These are phyloP conservation scores for Lasiommata megera DNA, from an alignment of 2,888 invertebrate genomes.

Conservation along the genomic window DNA sequence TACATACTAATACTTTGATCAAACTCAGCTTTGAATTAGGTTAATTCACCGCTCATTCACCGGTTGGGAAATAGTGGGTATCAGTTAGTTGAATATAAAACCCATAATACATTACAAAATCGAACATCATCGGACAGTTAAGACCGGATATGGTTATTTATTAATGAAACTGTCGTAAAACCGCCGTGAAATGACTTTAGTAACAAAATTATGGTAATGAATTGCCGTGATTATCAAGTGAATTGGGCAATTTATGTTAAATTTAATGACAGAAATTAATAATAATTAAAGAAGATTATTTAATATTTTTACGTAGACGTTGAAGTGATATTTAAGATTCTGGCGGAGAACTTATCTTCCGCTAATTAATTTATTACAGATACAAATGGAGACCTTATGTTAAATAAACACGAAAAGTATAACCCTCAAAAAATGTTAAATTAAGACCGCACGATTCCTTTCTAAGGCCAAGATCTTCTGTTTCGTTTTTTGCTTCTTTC, in stretches of 20 bases:
- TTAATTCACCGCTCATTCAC: neutral
- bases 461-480: too few relatives aligned
- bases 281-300: neutral
- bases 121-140: constrained; percentile 17
- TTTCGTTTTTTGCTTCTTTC: too few relatives aligned
- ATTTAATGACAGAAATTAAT: constrained; percentile 5
- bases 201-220: constrained; percentile 25
- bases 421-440: too few relatives aligned
- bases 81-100: constrained; percentile 17
- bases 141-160: constrained; percentile 26
- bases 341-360: too few relatives aligned
- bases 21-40: neutral
- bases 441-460: too few relatives aligned
- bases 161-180: constrained; percentile 21
- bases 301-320: too few relatives aligned
- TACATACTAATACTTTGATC: too few relatives aligned
- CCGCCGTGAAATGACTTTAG: constrained; percentile 17
- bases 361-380: too few relatives aligned
- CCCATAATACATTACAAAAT: constrained; percentile 20
- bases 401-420: too few relatives aligned
- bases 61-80: neutral
- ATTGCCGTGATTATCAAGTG: constrained; percentile 6
- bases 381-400: too few relatives aligned
- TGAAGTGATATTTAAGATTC: too few relatives aligned
- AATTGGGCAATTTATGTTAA: constrained; percentile 9